These are phyloP conservation scores for Drosophila persimilis DNA, from an alignment of 1,140 invertebrate genomes.

Conservation along the genomic window DNA sequence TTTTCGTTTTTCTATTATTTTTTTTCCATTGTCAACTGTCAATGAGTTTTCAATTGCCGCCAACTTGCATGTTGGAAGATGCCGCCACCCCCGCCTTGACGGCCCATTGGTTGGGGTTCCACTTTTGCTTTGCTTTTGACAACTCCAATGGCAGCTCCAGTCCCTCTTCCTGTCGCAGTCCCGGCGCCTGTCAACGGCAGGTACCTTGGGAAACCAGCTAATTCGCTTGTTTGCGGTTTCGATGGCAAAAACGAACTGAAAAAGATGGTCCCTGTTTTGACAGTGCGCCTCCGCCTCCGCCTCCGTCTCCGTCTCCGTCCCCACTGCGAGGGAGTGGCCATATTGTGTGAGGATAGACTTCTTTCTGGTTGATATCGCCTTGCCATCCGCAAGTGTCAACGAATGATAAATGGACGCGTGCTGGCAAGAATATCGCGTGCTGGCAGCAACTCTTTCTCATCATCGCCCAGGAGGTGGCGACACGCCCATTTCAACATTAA, in stretches of 20 bases:
- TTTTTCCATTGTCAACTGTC: slow-evolving; percentile 73
- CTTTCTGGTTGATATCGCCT: slow-evolving; percentile 19
- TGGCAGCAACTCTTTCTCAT: slow-evolving; percentile 15
- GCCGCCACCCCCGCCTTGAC: slow-evolving; percentile 34
- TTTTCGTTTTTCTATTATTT: slow-evolving; percentile 51
- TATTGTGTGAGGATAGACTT: neutral
- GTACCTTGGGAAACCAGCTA: slow-evolving; percentile 43
- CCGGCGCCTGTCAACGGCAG: slow-evolving; percentile 65
- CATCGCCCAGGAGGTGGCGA: slow-evolving; percentile 26
- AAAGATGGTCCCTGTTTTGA: slow-evolving; percentile 53
- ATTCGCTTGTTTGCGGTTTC: slow-evolving; percentile 59
- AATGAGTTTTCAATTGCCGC: slow-evolving; percentile 81
- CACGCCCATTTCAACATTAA: slow-evolving; percentile 37
- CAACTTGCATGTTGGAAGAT: slow-evolving; percentile 78
- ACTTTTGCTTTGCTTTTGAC: slow-evolving; percentile 62
- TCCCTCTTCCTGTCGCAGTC: neutral
- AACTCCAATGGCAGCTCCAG: neutral
- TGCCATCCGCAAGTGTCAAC: slow-evolving; percentile 37
- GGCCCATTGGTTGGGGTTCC: slow-evolving; percentile 63
- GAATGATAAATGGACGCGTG: slow-evolving; percentile 50
- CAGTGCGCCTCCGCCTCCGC: neutral
- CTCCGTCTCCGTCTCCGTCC: too few relatives aligned
- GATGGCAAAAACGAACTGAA: slow-evolving; percentile 24
- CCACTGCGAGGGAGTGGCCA: neutral
- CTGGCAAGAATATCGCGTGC: slow-evolving; percentile 48